Evolutionary conservation across 2,888 invertebrate genomes (phyloP), one percentile per base, ranked within the genome.

Genomic region (Melieria crassipennis): DNA sequence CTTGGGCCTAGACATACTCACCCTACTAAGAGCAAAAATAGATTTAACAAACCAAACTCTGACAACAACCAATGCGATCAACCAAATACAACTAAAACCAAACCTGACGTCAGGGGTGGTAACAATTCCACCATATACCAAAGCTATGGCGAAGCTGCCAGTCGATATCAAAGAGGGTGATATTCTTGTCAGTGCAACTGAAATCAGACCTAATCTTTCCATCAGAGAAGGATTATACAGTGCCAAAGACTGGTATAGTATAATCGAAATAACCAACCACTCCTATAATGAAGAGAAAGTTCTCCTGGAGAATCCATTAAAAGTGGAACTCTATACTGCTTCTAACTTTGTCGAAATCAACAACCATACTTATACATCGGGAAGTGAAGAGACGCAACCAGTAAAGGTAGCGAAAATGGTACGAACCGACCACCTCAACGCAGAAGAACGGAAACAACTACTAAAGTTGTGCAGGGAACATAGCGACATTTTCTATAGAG

Each of bases 401-500:
- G 16, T n/a, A 45, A 46, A n/a, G 16, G 30, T 9, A n/a, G 7
- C 13, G 47, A 46, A 70, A 9, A 43, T 57, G n/a, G 48, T 73
- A 48, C 47, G 70, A 43, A 69, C 63, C 7, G 11, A 45, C 43
- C 72, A 73, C 42, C 48, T 75, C 0, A 74, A 74, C 50, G 7
- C 16, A 1, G 73, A 74, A 67, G 71, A 74, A 62, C 69, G 62
- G 52, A 66, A 63, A 50, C 60, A 30, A 7, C 48, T 73, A 65
- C 13, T 72, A 61, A 73, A 73, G 13, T 4, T 71, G 1, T 75
- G 71, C 11, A 70, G 43, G 46, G 16, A 58, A 50, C 72, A 47
- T 43, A 42, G 69, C 61, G 73, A 75, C 43, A 65, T 73, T 61
- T 72, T 73, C 45, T 70, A 66, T 13, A 67, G 66, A 63, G 70